Base-by-base conservation (phyloP, 2,888 invertebrate species). In the Tryphoninae sp. region DNA sequence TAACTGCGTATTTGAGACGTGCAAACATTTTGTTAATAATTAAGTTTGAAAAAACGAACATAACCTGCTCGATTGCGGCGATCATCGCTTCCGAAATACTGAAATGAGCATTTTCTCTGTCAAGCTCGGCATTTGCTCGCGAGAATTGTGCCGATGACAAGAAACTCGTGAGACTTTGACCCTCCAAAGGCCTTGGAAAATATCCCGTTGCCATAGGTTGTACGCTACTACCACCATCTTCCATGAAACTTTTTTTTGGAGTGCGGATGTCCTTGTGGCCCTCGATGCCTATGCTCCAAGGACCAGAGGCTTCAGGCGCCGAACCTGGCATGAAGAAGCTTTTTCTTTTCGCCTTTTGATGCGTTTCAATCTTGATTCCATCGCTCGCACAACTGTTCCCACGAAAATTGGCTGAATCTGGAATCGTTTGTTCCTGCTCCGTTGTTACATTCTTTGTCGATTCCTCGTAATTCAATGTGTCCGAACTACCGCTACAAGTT, bases 31-130 rank as follows among this genome's bases (percentile, higher is more conserved):
- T 6, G 33, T 33, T 33, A 59, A 59, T 23, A 59, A 59, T 59
- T n/a, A 23, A 33, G 33, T 33, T 26, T 26, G 26, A 26, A 4
- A 33, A 33, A 53, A 4, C 13, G 33, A 53, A 62, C 53, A 4
- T 16, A 80, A 93, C 92, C 88, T 95, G 95, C 89, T 97, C 97
- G 84, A 97, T 96, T 13, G 96, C 96, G 8, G 96, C 94, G 83
- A 97, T 97, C 89, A 97, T 94, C 0, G 96, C 96, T 92, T 97
- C 97, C 1, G 96, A 96, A 82, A 97, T 95, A 88, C 95, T 95
- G 90, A 97, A 97, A 92, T 97, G 97, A 0, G 97, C 96, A 92
- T 97, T 97, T 92, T 97, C 97, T 88, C 96, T 92, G 88, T 97
- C 97, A 78, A 97, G 92, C 88, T 96, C 96, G 0, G 96, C 96